A percentile compares a stretch with the other conserved stretches of the same genome.
Evolutionary conservation across 2,113 vertebrate species (phyloP).

Genomic region (Nannobrachium achirus): DNA sequence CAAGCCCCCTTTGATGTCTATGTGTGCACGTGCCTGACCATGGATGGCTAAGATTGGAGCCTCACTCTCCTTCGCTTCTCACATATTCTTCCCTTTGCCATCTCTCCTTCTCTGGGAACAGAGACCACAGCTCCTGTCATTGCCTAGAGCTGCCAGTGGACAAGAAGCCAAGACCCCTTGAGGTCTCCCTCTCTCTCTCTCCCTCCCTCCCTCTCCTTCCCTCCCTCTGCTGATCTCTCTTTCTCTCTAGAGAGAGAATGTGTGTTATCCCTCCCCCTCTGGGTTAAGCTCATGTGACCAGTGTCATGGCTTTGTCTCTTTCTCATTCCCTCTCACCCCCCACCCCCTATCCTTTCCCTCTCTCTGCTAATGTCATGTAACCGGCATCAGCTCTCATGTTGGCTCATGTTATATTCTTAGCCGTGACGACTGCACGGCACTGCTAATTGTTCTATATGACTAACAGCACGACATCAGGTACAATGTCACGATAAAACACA

Average conservation of each 20-base stretch:
- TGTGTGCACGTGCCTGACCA: no score
- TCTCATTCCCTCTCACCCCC: background rate
- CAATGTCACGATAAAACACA: no score
- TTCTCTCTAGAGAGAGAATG: background rate
- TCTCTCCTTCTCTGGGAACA: constrained; percentile 16
- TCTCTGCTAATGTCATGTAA: no score
- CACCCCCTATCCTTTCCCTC: no score
- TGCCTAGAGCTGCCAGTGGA: constrained; percentile 33
- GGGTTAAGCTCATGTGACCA: constrained; percentile 3
- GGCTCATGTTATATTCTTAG: no score
- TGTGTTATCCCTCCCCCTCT: background rate
- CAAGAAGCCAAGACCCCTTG: constrained; percentile 36
- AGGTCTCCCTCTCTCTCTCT: constrained; percentile 34
- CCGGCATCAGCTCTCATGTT: no score
- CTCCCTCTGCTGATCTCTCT: constrained; percentile 17
- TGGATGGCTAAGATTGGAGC: background rate
- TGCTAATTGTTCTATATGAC: no score
- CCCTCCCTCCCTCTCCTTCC: constrained; percentile 6
- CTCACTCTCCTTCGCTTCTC: background rate
- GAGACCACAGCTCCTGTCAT: constrained; percentile 13
- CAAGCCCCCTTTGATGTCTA: no score
- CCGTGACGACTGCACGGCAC: no score
- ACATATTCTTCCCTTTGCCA: background rate
- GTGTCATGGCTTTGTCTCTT: constrained; percentile 6
- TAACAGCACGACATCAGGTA: no score